Evolutionary conservation across 2,888 invertebrate species (phyloP), one percentile per base, ranked within the genome.

Genomic region (Acleris literana): DNA sequence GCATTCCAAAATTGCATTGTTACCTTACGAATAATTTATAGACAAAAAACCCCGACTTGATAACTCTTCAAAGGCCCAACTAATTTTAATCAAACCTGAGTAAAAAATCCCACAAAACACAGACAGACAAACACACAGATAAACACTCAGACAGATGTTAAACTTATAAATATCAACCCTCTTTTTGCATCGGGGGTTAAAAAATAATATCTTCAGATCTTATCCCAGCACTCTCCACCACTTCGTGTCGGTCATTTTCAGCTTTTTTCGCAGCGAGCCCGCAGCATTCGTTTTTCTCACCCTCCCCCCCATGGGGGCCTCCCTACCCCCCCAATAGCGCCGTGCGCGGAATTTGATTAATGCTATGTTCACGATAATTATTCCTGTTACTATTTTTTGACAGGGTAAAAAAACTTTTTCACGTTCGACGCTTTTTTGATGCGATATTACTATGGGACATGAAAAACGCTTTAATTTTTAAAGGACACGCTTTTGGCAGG

Each of bases 351-450:
- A 92, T 92, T 91, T 92, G 92, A 92, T 92, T 92, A 92, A 92
- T 92, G 92, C 92, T 91, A 92, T 92, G 92, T 89, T 88, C 90
- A 82, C 88, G 86, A 92, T 92, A 91, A 92, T 92, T 92, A 92
- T 91, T 92, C 91, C 84, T 86, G 90, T 88, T 88, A 90, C 90
- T 88, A 90, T 91, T 90, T 90, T 90, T 91, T 89, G 91, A 90
- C 90, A 88, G 87, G 81, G 48, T 13, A 60, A 60, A 64, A 64
- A 64, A 79, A 83, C 86, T 84, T 87, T 89, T 88, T 88, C 87
- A 81, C 80, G 79, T 74, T 77, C 73, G 74, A 72, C 78, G 80
- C 77, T 74, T 78, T 83, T 84, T 85, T 83, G 83, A 73, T 69
- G 70, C 70, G 72, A 69, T 70, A 69, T 66, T 59, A 70, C 43